Conservation (phyloP, 1,140 invertebrate species). For the Marisa cornuarietis region DNA sequence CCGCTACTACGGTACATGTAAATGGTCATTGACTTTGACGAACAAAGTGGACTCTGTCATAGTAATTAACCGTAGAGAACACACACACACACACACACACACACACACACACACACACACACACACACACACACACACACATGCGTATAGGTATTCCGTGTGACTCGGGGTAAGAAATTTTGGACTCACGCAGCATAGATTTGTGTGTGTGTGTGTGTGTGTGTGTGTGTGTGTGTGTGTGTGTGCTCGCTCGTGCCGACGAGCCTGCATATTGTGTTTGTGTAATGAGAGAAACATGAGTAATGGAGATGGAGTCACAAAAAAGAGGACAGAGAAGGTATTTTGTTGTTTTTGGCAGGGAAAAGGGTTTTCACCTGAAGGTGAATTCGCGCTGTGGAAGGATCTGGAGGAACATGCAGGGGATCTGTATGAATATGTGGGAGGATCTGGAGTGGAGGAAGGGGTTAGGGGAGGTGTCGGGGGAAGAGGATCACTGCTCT, state of each 20-base stretch:
- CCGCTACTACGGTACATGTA: no score
- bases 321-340: background rate
- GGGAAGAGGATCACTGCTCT: no score
- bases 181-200: background rate
- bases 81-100: background rate
- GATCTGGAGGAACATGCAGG: no score
- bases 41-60: background rate
- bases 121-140: background rate
- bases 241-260: background rate
- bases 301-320: background rate
- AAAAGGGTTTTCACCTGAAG: no score
- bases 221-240: conserved; percentile 9
- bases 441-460: no score
- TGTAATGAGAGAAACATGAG: background rate
- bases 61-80: background rate
- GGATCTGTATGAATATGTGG: no score
- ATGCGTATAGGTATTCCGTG: background rate
- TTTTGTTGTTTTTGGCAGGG: background rate
- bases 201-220: conserved; percentile 11
- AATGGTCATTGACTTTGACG: background rate
- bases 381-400: no score
- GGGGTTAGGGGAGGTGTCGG: no score
- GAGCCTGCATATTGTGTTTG: background rate
- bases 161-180: background rate
- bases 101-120: background rate